Evolutionary conservation across 2,888 invertebrate genomes (phyloP).

Genomic region (Orchestes rusci): DNA sequence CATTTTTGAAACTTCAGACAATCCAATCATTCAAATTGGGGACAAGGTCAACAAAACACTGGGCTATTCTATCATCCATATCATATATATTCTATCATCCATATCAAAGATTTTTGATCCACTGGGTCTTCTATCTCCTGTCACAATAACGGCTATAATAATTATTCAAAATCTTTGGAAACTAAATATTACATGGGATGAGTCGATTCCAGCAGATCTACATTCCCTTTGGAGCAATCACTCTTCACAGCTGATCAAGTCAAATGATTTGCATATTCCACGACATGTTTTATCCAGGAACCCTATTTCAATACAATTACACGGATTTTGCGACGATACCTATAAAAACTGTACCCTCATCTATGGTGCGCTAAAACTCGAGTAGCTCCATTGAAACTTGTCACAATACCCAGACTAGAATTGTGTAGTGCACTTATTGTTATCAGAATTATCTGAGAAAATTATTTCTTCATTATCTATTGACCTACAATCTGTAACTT

Average conservation of each 20-base stretch:
- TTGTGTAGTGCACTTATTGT: slow-evolving; percentile 9
- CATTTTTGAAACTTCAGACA: too few species aligned
- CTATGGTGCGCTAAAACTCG: slow-evolving; percentile 10
- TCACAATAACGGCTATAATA: slow-evolving; percentile 15
- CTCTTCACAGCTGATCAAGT: not conserved
- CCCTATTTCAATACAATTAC: slow-evolving; percentile 9
- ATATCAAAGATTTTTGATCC: too few species aligned
- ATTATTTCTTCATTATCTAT: not conserved
- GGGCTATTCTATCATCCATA: slow-evolving; percentile 20
- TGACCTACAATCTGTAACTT: not conserved
- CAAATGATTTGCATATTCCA: slow-evolving; percentile 7
- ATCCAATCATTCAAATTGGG: too few species aligned
- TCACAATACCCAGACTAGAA: too few species aligned
- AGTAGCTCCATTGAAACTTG: slow-evolving; percentile 13
- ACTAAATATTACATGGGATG: too few species aligned
- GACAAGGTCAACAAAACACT: slow-evolving; percentile 1
- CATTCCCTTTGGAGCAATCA: too few species aligned
- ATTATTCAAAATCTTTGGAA: slow-evolving; percentile 17
- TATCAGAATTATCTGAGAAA: not conserved
- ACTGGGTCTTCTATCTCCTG: too few species aligned
- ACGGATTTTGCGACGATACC: slow-evolving; percentile 15
- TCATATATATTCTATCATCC: slow-evolving; percentile 22
- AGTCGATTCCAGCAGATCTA: too few species aligned
- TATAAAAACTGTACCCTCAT: slow-evolving; percentile 1
- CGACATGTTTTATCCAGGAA: slow-evolving; percentile 3